Evolutionary conservation across 1,140 invertebrate genomes (phyloP), one percentile per base, ranked within the genome.

Genomic region (Gryon sp.): DNA sequence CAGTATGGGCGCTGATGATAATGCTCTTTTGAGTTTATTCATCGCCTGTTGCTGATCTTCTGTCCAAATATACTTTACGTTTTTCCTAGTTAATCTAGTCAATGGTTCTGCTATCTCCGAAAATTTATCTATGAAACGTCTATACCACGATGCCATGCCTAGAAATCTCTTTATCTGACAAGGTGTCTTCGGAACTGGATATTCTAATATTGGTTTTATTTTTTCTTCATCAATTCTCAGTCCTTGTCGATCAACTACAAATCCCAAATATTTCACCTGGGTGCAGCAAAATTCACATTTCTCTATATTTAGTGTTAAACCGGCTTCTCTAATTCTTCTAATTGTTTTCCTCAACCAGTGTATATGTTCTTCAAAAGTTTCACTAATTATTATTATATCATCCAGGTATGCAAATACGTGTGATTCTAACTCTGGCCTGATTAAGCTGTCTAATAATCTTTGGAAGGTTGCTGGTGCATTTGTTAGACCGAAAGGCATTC

Each of bases 201-300:
- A n/a, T n/a, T n/a, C n/a, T 11, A 22, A 14, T 22, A 87, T 66
- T 0, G 80, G 62, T 15, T 40, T 34, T 0, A 84, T 50, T 55
- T 84, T 86, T 0, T 68, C 69, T 0, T 77, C 79, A 53, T 83
- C 77, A 1, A 75, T 59, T 14, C 63, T 15, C 0, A 87, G 43
- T 2, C 82, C 81, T 7, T 82, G 41, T 8, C 32, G 12, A 30
- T 74, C 50, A 5, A 82, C 57, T 8, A 63, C 7, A 30, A 81
- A 76, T 6, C 81, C 80, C 6, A 83, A 38, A 24, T 82, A 83
- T 41, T 50, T 57, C 1, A 82, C 15, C 32, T 72, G 14, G n/a
- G n/a, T 22, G 6, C 48, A 14, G 15, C 53, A 77, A 40, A 81
- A 82, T n/a, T 76, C 20, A 16, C 73, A 73, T 62, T 85, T 84